phyloP scores from a whole-genome alignment of 2,797 vertebrate genomes.

The Falco cherrug region DNA sequence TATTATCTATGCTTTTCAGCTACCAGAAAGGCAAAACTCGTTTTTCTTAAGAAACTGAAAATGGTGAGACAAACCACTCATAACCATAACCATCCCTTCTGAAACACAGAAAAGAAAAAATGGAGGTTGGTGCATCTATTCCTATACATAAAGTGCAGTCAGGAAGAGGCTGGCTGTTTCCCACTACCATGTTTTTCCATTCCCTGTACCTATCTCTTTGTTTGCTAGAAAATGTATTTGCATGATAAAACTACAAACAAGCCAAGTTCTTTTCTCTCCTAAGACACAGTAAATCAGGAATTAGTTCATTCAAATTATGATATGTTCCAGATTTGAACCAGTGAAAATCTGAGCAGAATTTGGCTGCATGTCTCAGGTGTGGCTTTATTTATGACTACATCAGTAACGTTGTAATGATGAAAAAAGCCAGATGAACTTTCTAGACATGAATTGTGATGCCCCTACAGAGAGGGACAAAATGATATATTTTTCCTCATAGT shows the following conservation, averaged over 20 bases:
- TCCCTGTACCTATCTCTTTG: neutral
- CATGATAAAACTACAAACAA: neutral
- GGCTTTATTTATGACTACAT: neutral
- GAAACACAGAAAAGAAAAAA: neutral
- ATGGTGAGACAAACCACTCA: neutral
- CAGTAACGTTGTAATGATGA: neutral
- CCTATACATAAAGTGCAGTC: neutral
- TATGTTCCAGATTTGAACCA: neutral
- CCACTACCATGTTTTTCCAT: neutral
- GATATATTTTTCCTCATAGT: neutral
- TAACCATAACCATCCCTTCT: neutral
- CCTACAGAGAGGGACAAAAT: neutral
- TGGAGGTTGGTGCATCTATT: neutral
- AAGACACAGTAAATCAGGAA: neutral
- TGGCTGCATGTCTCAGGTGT: neutral
- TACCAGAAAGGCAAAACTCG: neutral
- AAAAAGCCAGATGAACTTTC: neutral
- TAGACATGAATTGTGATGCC: neutral
- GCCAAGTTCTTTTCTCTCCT: neutral
- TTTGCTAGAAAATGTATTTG: neutral
- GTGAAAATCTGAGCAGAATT: neutral
- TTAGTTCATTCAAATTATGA: neutral
- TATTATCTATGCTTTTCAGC: neutral
- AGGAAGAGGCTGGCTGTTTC: neutral
- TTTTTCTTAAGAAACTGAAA: conserved; percentile 3